Evolutionary conservation across 2,113 vertebrate species (phyloP).

Genomic region (Gymnocephalus cernua): DNA sequence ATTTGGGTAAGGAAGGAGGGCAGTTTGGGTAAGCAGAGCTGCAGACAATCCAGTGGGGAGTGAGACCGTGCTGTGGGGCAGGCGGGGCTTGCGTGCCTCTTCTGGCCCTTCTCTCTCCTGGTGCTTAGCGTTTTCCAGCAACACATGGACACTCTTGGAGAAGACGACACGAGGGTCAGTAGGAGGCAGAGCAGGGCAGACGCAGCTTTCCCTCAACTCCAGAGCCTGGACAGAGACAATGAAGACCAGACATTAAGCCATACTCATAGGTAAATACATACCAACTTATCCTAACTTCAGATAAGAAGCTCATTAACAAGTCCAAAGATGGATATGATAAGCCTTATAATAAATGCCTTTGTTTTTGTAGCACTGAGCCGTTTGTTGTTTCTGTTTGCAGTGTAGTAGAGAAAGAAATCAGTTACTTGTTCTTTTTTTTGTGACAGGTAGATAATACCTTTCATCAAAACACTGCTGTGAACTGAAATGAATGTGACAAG

Average conservation of each 20-base stretch:
- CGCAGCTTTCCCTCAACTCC: constrained; percentile 90
- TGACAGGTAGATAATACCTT: neutral
- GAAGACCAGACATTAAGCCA: neutral
- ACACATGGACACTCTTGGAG: constrained; percentile 79
- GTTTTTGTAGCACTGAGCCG: neutral
- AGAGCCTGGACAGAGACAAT: constrained; percentile 87
- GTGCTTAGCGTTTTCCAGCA: constrained; percentile 82
- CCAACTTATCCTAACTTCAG: neutral
- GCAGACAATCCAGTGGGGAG: constrained; percentile 15
- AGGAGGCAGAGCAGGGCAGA: constrained; percentile 89
- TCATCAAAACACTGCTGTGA: neutral
- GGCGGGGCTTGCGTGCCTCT: constrained; percentile 2
- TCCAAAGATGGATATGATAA: neutral
- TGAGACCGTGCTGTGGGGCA: neutral
- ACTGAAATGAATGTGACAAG: neutral
- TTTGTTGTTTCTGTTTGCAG: constrained; percentile 11
- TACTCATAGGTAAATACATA: neutral
- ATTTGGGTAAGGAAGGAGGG: neutral
- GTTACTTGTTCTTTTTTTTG: constrained; percentile 15
- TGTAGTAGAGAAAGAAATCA: neutral
- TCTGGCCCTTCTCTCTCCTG: constrained; percentile 17
- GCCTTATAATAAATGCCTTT: neutral
- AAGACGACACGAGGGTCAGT: constrained; percentile 91
- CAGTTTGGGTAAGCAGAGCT: constrained; percentile 43
- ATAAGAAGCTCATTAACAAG: neutral